Evolutionary conservation across 2,113 vertebrate genomes (phyloP).

Genomic region (Xerus inauris): DNA sequence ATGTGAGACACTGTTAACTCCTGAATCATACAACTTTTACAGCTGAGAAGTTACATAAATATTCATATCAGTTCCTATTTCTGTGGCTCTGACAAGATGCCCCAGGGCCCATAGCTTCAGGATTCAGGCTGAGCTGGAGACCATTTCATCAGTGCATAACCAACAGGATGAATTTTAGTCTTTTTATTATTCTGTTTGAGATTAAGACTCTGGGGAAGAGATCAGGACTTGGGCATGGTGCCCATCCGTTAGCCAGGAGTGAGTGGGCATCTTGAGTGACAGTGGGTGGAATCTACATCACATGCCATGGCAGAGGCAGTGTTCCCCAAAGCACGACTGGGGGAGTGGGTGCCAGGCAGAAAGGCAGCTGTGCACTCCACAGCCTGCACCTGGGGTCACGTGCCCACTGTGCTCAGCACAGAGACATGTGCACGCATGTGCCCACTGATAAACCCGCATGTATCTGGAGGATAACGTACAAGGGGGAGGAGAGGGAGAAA

Average conservation of each 20-base stretch:
- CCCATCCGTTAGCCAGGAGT: background rate
- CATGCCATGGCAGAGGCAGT: background rate
- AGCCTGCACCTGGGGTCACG: background rate
- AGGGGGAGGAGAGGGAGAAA: background rate
- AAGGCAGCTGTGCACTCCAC: background rate
- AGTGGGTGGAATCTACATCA: background rate
- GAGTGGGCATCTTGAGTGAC: background rate
- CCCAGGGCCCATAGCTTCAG: background rate
- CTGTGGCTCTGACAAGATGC: background rate
- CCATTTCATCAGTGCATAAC: background rate
- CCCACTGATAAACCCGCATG: background rate
- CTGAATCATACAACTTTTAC: background rate
- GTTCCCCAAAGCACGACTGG: background rate
- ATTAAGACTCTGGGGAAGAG: background rate
- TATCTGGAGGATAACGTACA: background rate
- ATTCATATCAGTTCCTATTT: slow-evolving; percentile 5
- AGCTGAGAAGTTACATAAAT: slow-evolving; percentile 12
- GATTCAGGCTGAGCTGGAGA: background rate
- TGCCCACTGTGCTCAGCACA: background rate
- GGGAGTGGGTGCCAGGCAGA: background rate
- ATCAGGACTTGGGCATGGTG: background rate
- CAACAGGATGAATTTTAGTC: background rate
- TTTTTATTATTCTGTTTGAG: background rate
- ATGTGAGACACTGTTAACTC: background rate
- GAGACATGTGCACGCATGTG: background rate